Conservation (phyloP, 2,113 vertebrate species). For the Pterocles burchelli region DNA sequence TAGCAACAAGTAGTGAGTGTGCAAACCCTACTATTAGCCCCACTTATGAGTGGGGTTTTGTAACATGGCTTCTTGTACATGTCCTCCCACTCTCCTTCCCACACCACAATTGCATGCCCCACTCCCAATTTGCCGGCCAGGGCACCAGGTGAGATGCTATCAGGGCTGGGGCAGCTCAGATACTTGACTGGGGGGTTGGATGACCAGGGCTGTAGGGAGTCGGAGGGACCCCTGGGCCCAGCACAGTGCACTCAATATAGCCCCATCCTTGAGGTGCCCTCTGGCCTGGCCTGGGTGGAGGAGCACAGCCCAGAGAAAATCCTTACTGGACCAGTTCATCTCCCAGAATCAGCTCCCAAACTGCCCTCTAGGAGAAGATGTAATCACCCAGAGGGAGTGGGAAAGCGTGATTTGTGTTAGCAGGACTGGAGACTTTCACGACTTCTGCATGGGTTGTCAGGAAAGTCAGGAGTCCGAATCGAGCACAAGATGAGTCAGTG, state of each 20-base stretch:
- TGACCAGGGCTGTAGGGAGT: rapidly evolving
- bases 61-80: background rate
- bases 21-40: constrained; percentile 28
- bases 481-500: background rate
- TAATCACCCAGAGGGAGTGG: background rate
- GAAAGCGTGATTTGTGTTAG: background rate
- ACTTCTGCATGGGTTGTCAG: background rate
- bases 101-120: rapidly evolving
- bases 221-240: background rate
- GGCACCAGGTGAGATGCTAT: background rate
- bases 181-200: rapidly evolving
- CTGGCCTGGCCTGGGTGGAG: background rate
- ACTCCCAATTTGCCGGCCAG: background rate
- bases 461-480: rapidly evolving
- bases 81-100: constrained; percentile 26
- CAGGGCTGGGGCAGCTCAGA: background rate
- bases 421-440: no score
- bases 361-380: background rate
- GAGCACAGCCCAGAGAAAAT: background rate
- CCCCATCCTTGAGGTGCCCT: rapidly evolving
- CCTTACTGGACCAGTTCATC: rapidly evolving
- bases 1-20: background rate
- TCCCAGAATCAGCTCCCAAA: background rate
- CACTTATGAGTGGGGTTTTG: constrained; percentile 18
- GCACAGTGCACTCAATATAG: rapidly evolving